phyloP scores from a whole-genome alignment of 2,888 invertebrate genomes.

The Drosophila borborema region DNA sequence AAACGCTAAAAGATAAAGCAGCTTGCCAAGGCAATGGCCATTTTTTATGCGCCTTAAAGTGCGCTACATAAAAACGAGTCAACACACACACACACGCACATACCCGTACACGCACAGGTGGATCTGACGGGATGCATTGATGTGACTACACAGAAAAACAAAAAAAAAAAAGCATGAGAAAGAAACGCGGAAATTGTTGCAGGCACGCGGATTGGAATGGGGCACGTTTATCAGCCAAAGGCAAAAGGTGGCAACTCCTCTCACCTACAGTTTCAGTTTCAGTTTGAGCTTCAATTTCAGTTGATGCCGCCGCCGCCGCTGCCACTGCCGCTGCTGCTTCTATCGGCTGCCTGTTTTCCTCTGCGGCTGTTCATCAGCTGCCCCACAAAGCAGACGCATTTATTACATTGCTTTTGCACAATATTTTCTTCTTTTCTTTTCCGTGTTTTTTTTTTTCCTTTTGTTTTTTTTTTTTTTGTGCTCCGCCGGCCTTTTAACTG shows the following conservation, averaged over 20 bases:
- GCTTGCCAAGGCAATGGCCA: constrained; percentile 55
- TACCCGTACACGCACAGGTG: constrained; percentile 30
- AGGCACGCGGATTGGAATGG: constrained; percentile 24
- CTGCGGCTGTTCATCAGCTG: constrained; percentile 69
- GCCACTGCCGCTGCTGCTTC: constrained; percentile 15
- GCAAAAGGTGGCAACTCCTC: constrained; percentile 38
- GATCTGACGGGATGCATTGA: constrained; percentile 55
- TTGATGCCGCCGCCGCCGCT: constrained; percentile 5
- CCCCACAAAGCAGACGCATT: constrained; percentile 71
- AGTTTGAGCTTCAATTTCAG: constrained; percentile 31
- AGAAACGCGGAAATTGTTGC: constrained; percentile 48
- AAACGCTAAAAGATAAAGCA: constrained; percentile 77
- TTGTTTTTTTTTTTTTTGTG: not conserved
- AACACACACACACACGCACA: not conserved
- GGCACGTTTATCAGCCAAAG: constrained; percentile 65
- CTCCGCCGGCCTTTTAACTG: constrained; percentile 67
- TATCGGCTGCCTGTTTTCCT: constrained; percentile 56
- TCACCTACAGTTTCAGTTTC: constrained; percentile 27
- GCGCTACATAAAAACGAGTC: constrained; percentile 65
- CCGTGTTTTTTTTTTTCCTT: constrained; percentile 20
- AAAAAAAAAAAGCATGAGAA: not conserved
- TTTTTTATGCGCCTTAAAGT: constrained; percentile 78
- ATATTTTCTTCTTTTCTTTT: constrained; percentile 24
- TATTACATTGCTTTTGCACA: constrained; percentile 75
- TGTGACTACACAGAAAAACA: constrained; percentile 50